Percentiles rank a stretch among this genome's conserved stretches.
These are phyloP conservation scores for Oreochromis tanganicae DNA, from an alignment of 2,113 vertebrate genomes.

Conservation along the genomic window DNA sequence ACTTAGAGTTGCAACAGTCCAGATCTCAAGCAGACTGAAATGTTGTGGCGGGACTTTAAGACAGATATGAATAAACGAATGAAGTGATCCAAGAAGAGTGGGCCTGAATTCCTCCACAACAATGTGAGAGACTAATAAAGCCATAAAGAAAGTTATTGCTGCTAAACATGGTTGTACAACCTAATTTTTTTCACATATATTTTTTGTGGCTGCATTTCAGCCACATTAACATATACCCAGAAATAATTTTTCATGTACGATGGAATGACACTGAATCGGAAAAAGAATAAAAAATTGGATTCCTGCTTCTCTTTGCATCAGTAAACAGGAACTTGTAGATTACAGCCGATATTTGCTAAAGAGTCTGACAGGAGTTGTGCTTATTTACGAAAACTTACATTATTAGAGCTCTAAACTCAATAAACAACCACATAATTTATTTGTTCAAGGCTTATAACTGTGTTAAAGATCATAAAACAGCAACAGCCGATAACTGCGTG, in stretches of 20 bases:
- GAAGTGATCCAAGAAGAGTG: background rate
- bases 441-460: background rate
- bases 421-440: background rate
- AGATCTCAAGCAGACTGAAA: background rate
- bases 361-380: background rate
- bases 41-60: background rate
- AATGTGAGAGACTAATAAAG: background rate
- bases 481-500: background rate
- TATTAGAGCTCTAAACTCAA: background rate
- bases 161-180: background rate
- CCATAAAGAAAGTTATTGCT: background rate
- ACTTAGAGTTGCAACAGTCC: background rate
- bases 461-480: background rate
- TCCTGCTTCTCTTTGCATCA: background rate
- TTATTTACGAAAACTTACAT: background rate
- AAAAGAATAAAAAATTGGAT: background rate
- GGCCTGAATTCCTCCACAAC: background rate
- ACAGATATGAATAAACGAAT: background rate
- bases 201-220: background rate
- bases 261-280: accelerated
- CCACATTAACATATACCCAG: background rate
- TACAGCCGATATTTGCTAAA: background rate
- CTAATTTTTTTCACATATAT: background rate
- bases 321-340: background rate
- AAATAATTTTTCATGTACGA: background rate